A percentile compares a stretch with the other conserved stretches of the same genome.
These are phyloP conservation scores for Patiria miniata DNA, from an alignment of 35 echinoderm and acorn worm genomes.

Conservation along the genomic window DNA sequence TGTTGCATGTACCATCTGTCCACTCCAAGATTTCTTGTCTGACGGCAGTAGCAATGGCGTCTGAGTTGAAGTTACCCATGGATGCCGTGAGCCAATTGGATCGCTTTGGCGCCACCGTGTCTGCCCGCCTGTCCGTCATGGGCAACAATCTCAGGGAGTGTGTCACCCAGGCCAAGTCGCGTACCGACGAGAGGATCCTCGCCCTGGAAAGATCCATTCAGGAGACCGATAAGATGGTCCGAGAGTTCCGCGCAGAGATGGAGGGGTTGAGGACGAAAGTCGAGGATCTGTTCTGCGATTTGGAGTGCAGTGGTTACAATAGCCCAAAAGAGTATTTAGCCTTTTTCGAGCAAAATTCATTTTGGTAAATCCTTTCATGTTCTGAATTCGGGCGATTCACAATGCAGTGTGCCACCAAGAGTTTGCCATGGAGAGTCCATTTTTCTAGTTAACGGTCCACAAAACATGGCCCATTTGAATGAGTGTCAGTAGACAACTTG, in stretches of 20 bases:
- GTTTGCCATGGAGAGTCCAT: no score
- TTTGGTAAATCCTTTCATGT: background rate
- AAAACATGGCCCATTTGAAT: no score
- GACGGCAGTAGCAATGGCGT: no score
- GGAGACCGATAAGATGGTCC: background rate
- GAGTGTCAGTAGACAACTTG: no score
- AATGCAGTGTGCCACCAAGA: no score
- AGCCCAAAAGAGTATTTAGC: background rate
- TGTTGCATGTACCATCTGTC: no score
- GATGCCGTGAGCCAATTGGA: background rate
- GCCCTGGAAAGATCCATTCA: background rate
- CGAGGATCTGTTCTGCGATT: background rate
- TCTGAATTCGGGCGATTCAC: no score
- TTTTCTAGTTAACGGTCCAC: no score
- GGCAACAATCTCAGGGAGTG: background rate
- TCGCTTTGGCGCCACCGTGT: background rate
- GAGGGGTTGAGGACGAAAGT: background rate
- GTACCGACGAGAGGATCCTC: background rate
- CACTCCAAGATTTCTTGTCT: no score
- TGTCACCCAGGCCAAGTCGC: background rate
- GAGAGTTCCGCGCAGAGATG: background rate
- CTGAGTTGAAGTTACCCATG: background rate
- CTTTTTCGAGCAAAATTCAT: background rate
- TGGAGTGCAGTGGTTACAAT: background rate
- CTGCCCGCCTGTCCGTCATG: constrained; percentile 6